Percentiles rank a stretch among this genome's conserved stretches.
These are phyloP conservation scores for Phalacrocorax aristotelis DNA, from an alignment of 2,113 vertebrate genomes.

Conservation along the genomic window DNA sequence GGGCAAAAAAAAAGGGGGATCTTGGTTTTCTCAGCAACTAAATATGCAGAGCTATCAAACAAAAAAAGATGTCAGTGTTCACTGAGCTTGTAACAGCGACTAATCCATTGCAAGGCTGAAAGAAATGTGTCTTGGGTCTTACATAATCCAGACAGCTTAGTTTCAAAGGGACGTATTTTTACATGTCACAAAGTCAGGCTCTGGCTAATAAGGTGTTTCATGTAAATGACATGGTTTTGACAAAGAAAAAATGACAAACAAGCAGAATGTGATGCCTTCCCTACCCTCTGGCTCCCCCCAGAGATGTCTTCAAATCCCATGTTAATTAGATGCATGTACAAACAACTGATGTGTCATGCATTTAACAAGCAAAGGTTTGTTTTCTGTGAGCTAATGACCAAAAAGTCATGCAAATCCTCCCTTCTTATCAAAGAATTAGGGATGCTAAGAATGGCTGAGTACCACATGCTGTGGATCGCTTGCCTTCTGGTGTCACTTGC, in stretches of 20 bases:
- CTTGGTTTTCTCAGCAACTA: background rate
- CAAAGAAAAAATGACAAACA: slow-evolving; percentile 1
- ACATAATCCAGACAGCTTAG: background rate
- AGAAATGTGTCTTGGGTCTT: slow-evolving; percentile 6
- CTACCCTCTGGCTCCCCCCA: background rate
- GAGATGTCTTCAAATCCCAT: background rate
- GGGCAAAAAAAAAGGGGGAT: background rate
- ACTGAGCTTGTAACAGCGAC: background rate
- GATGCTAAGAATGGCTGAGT: background rate
- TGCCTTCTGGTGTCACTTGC: background rate
- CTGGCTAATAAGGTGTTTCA: background rate
- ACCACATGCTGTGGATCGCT: rapidly evolving
- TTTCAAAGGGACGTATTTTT: background rate
- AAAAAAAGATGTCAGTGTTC: background rate
- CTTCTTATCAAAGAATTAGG: background rate
- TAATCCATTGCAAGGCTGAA: slow-evolving; percentile 10
- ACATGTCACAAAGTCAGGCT: background rate
- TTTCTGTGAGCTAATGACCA: background rate
- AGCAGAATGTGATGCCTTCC: background rate
- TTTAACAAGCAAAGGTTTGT: background rate
- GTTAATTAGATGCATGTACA: background rate
- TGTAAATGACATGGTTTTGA: background rate
- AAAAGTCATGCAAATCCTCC: background rate
- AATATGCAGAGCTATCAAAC: background rate
- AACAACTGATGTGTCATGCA: background rate